Evolutionary conservation across 2,888 invertebrate genomes (phyloP), one percentile per base, ranked within the genome.

Genomic region (Lepeophtheirus nordmannii): DNA sequence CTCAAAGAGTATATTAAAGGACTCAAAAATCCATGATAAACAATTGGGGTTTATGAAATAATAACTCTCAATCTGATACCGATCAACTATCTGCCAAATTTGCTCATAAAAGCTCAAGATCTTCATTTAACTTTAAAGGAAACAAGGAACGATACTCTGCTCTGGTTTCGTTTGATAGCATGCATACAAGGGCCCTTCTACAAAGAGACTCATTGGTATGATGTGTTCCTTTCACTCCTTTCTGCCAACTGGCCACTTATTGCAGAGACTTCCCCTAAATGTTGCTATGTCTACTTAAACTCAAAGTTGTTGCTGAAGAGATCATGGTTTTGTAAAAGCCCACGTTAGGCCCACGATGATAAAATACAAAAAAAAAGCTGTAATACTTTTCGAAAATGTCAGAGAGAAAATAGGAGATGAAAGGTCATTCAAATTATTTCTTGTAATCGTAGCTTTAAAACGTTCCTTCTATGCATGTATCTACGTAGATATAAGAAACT

Each of bases 171-270:
- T n/a, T 46, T 14, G 53, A 5, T 46, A 14, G 1, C 14, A 14
- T 5, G 3, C 14, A 46, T 17, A 5, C 53, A 46, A 5, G 8
- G 53, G 8, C 37, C 61, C 2, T 61, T 30, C 61, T 23, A 23
- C 8, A 61, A 17, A 17, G 61, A 61, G 38, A n/a, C 8, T n/a
- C 37, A 30, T 61, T 61, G 61, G 61, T 61, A 61, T 17, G 8
- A 7, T 11, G 61, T 23, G n/a, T 22, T 17, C 5, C 12, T 30
- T 12, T 37, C 30, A 8, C n/a, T n/a, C n/a, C 38, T 61, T 5
- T n/a, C 23, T 12, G 30, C 11, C 11, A 12, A 11, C 37, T 61
- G 37, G n/a, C 61, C 61, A 30, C 7, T 23, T n/a, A 61, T 61
- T 37, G 37, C 11, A n/a, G 38, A 61, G 20, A 2, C 30, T 12